A percentile compares a stretch with the other conserved stretches of the same genome.
phyloP scores from a whole-genome alignment of 2,888 invertebrate genomes.

The Protonemura montana region DNA sequence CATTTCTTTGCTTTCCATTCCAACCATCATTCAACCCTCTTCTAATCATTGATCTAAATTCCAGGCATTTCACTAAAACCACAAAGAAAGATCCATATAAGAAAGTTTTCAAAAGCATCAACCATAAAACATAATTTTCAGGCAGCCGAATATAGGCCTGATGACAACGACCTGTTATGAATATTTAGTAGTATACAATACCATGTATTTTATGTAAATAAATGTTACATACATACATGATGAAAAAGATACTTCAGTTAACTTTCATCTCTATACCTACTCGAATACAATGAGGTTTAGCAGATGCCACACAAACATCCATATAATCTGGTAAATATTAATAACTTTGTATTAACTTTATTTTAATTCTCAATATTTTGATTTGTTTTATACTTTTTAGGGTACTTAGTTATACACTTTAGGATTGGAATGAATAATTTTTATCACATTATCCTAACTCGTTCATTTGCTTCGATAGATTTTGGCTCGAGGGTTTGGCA shows the following conservation, averaged over 20 bases:
- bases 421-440: not conserved
- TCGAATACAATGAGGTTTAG: not conserved
- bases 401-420: not conserved
- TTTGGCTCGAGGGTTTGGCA: not conserved
- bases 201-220: not conserved
- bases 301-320: not conserved
- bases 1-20: too few relatives aligned
- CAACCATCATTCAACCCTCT: too few relatives aligned
- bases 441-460: constrained; percentile 7
- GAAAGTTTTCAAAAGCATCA: not conserved
- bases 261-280: not conserved
- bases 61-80: too few relatives aligned
- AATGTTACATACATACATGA: not conserved
- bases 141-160: not conserved
- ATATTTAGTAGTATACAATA: not conserved
- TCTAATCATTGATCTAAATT: too few relatives aligned
- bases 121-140: not conserved
- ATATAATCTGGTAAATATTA: constrained; percentile 12
- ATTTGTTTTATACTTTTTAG: not conserved
- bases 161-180: not conserved
- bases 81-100: too few relatives aligned
- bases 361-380: not conserved
- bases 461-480: not conserved
- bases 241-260: not conserved
- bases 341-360: not conserved